A percentile compares a stretch with the other conserved stretches of the same genome.
These are phyloP conservation scores for Trichoplusia ni DNA, from an alignment of 1,140 invertebrate species.

Conservation along the genomic window DNA sequence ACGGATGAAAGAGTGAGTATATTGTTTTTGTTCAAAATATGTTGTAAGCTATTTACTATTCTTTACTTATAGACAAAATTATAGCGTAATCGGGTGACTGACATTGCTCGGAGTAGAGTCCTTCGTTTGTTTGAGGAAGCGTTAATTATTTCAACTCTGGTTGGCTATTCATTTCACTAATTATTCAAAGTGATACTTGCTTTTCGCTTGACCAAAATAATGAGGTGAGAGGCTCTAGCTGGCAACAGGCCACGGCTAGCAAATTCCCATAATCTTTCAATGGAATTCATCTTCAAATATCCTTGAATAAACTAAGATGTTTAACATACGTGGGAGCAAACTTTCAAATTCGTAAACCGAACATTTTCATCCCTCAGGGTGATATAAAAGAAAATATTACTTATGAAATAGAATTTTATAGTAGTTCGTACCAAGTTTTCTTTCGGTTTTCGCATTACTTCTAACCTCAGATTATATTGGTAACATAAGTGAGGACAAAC, in stretches of 20 bases:
- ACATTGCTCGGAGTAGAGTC: neutral
- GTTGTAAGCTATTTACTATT: no score
- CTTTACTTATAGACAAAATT: neutral
- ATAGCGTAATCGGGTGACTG: neutral
- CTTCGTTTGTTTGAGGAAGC: neutral
- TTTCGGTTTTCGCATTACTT: neutral
- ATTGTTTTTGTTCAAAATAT: no score
- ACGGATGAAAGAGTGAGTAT: no score
- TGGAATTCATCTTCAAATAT: neutral
- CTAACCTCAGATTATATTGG: neutral
- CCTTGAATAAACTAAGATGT: neutral
- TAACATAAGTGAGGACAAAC: no score
- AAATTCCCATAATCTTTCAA: neutral
- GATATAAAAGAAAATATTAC: constrained; percentile 10
- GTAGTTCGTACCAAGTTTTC: neutral
- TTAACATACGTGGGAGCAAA: neutral
- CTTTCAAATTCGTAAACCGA: constrained; percentile 4
- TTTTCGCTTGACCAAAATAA: constrained; percentile 21
- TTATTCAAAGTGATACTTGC: constrained; percentile 30
- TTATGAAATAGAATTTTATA: constrained; percentile 20
- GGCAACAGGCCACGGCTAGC: neutral
- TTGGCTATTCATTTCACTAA: constrained; percentile 37
- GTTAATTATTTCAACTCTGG: constrained; percentile 32
- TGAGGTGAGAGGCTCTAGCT: constrained; percentile 21
- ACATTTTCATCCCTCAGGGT: neutral